Percentiles rank a stretch among this genome's conserved stretches.
phyloP scores from a whole-genome alignment of 2,113 vertebrate genomes.

The Cryptotis parvus region DNA sequence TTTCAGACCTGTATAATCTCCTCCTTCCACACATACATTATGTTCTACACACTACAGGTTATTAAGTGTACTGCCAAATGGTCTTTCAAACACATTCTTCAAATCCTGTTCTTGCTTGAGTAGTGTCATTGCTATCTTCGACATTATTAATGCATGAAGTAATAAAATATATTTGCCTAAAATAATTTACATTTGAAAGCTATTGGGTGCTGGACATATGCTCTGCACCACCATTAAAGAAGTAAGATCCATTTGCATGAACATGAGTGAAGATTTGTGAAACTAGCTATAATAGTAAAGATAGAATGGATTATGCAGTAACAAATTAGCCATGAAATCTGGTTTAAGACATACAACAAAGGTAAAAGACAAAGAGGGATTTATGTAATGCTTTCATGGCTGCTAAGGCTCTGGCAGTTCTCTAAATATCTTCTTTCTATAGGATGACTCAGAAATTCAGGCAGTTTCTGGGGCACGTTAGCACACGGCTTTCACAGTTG shows the following conservation, averaged over 20 bases:
- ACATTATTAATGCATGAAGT: constrained; percentile 30
- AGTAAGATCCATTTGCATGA: background rate
- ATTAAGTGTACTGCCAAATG: constrained; percentile 14
- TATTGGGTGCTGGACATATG: background rate
- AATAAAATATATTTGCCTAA: constrained; percentile 49
- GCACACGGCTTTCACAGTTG: background rate
- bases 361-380: background rate
- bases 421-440: background rate
- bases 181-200: constrained; percentile 35
- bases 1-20: constrained; percentile 39
- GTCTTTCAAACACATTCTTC: constrained; percentile 56
- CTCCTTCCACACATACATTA: background rate
- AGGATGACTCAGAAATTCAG: background rate
- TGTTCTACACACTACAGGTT: background rate
- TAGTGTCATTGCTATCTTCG: constrained; percentile 22
- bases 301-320: background rate
- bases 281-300: background rate
- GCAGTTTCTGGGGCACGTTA: background rate
- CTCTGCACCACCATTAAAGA: background rate
- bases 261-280: constrained; percentile 19
- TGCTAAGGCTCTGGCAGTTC: background rate
- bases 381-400: background rate
- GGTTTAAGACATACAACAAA: background rate
- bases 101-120: constrained; percentile 16
- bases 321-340: background rate